Evolutionary conservation across 2,797 vertebrate species (phyloP), one percentile per base, ranked within the genome.

Genomic region (Cichlasoma orientale): DNA sequence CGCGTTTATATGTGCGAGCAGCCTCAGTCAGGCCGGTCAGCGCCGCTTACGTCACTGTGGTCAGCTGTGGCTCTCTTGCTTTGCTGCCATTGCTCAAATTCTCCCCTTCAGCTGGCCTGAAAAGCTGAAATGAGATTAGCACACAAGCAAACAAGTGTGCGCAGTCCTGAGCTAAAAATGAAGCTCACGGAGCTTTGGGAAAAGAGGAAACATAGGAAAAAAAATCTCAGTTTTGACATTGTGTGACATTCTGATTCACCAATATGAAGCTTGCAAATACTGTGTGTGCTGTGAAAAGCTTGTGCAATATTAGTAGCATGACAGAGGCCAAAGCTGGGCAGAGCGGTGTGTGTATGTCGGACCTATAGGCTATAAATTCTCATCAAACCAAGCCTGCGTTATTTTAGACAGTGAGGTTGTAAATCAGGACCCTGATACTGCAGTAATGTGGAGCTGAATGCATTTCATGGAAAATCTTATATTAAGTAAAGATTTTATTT

Each of bases 51-150:
- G 86, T 92, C 91, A 92, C 91, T 86, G 91, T 84, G 92, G 91
- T 93, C 91, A 94, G 90, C 82, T 91, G 92, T 75, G 82, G 85
- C 78, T 88, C 82, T 84, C 78, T 82, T 70, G 69, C 85, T 88
- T 79, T 85, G 74, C 81, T 85, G 79, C 80, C 50, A 56, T 79
- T 74, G 79, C 86, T 90, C 74, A 85, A 77, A 92, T 90, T 82
- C 87, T 80, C 84, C 85, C 31, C 88, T 27, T 79, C 50, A 63
- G 85, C 85, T 83, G 87, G 82, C 82, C 90, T 81, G 78, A 76
- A 86, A 84, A 73, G 57, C 80, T 68, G 50, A 85, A 90, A 87
- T 77, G 74, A 87, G 84, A 92, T 91, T 87, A 91, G 80, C 61
- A 61, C 78, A 83, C 55, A 77, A 47, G 77, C 80, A 89, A 86